These are phyloP conservation scores for Anableps anableps DNA, from an alignment of 2,797 vertebrate species.

Conservation along the genomic window DNA sequence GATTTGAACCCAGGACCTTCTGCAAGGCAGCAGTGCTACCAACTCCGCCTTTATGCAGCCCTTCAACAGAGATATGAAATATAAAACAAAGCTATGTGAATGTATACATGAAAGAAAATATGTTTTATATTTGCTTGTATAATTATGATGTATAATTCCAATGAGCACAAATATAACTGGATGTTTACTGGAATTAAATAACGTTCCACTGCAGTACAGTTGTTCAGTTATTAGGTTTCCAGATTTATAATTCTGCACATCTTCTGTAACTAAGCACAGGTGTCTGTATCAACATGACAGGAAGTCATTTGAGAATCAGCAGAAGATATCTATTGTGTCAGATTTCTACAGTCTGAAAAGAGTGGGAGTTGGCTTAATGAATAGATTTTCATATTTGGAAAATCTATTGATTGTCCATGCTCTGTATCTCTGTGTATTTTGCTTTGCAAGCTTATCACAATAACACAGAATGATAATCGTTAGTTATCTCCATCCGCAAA, in stretches of 20 bases:
- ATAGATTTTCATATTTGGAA: slow-evolving; percentile 76
- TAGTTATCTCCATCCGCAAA: slow-evolving; percentile 78
- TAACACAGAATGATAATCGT: slow-evolving; percentile 74
- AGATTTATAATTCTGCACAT: slow-evolving; percentile 59
- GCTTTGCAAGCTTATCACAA: slow-evolving; percentile 74
- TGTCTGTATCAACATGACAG: slow-evolving; percentile 72
- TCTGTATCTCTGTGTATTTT: slow-evolving; percentile 68
- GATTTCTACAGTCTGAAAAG: slow-evolving; percentile 62
- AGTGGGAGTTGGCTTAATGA: slow-evolving; percentile 65
- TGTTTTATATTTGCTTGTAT: slow-evolving; percentile 6
- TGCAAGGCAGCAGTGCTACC: neutral
- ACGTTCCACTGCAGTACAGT: slow-evolving; percentile 35
- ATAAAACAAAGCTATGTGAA: slow-evolving; percentile 5
- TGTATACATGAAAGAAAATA: neutral
- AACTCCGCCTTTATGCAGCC: neutral
- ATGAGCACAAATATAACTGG: slow-evolving; percentile 21
- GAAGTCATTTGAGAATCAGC: slow-evolving; percentile 71
- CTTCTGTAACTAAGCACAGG: slow-evolving; percentile 56
- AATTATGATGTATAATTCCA: slow-evolving; percentile 34
- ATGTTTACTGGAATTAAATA: slow-evolving; percentile 49
- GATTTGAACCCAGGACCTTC: neutral
- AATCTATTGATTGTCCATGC: slow-evolving; percentile 70
- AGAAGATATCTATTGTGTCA: slow-evolving; percentile 74
- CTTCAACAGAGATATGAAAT: slow-evolving; percentile 4
- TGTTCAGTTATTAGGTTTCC: slow-evolving; percentile 54